Percentiles rank a stretch among this genome's conserved stretches.
Conservation (phyloP, 2,113 vertebrate species). For the Merops nubicus region DNA sequence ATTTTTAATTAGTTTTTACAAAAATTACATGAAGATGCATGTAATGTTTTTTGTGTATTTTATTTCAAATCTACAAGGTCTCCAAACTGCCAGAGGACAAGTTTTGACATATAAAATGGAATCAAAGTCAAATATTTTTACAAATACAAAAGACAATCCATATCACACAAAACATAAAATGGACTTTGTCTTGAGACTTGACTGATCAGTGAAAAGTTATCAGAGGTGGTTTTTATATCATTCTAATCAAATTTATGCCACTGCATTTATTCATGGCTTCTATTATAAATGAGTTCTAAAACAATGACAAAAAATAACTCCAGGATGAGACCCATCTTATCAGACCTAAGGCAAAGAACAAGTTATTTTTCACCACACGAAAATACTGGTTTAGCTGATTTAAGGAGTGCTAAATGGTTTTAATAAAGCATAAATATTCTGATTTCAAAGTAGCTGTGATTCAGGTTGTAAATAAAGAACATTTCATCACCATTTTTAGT, state of each 20-base stretch:
- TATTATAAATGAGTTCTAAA: not conserved
- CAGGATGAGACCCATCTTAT: not conserved
- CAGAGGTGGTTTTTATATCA: not conserved
- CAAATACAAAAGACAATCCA: not conserved
- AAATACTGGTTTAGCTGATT: not conserved
- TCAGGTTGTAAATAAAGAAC: not conserved
- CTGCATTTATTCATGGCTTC: not conserved
- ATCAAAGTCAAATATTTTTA: not conserved
- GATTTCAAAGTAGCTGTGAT: not conserved
- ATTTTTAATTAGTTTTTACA: not conserved
- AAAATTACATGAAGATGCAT: not conserved
- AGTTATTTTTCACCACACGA: not conserved
- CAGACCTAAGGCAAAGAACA: not conserved
- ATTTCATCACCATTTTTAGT: not conserved
- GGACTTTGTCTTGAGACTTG: not conserved
- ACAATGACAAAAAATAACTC: slow-evolving; percentile 12
- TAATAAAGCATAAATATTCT: not conserved
- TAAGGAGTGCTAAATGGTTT: not conserved
- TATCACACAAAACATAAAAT: not conserved
- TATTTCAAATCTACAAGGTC: not conserved
- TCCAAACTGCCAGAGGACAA: not conserved
- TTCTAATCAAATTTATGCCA: not conserved
- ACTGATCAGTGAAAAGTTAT: not conserved
- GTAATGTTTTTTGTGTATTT: not conserved
- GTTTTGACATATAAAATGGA: not conserved